Percentiles rank a stretch among this genome's conserved stretches.
Evolutionary conservation across 2,888 invertebrate species (phyloP).

Genomic region (Chrysolina haemoptera): DNA sequence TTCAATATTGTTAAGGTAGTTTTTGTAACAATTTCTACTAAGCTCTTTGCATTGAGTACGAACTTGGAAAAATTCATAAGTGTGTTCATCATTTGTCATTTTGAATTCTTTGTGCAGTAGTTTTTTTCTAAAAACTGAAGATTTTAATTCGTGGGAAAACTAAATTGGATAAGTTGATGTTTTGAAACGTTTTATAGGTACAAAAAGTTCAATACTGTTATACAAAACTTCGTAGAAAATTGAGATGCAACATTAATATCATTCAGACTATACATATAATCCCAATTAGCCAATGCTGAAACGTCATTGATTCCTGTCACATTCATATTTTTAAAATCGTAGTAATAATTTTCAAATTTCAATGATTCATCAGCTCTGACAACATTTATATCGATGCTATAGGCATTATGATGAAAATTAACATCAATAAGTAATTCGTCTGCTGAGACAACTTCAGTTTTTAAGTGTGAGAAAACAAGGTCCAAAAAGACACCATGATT

Average conservation of each 20-base stretch:
- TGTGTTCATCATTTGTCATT: background rate
- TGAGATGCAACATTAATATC: background rate
- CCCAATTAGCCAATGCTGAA: background rate
- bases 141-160: background rate
- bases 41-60: background rate
- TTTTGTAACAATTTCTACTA: background rate
- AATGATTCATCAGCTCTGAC: background rate
- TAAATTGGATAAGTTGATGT: background rate
- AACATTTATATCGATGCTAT: background rate
- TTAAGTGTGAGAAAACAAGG: background rate
- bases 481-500: background rate
- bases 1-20: background rate
- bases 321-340: background rate
- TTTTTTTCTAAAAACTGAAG: background rate
- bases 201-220: background rate
- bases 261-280: background rate
- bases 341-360: background rate
- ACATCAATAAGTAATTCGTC: background rate
- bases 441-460: background rate
- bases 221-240: background rate
- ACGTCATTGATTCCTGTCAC: background rate
- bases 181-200: background rate
- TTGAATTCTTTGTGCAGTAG: background rate
- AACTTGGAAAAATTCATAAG: background rate
- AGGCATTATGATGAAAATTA: background rate